Percentiles rank a stretch among this genome's conserved stretches.
phyloP scores from a whole-genome alignment of 2,113 vertebrate genomes.

The Heteronetta atricapilla region DNA sequence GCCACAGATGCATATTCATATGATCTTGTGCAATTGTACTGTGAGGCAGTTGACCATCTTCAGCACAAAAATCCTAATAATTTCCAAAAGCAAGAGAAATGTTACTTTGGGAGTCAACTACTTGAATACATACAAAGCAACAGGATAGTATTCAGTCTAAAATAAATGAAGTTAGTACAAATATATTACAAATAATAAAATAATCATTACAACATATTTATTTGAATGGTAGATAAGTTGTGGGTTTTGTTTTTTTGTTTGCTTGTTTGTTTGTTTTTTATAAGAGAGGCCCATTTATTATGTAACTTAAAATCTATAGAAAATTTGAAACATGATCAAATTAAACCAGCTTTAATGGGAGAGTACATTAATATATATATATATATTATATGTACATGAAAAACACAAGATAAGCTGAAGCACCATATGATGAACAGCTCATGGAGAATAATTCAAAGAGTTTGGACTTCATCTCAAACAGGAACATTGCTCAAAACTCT shows the following conservation, averaged over 20 bases:
- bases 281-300: background rate
- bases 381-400: background rate
- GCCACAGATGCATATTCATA: conserved; percentile 80
- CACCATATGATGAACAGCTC: background rate
- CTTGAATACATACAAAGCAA: background rate
- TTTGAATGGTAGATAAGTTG: background rate
- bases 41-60: conserved; percentile 31
- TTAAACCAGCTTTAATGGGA: background rate
- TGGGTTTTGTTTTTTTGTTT: background rate
- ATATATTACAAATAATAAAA: background rate
- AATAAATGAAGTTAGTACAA: background rate
- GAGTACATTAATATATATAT: background rate
- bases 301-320: background rate
- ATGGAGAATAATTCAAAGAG: background rate
- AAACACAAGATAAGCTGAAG: background rate
- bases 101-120: background rate
- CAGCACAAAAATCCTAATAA: conserved; percentile 3
- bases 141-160: background rate
- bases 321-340: background rate
- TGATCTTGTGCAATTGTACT: conserved; percentile 77
- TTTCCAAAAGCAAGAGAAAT: conserved; percentile 47
- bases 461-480: background rate
- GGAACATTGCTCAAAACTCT: background rate
- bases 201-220: background rate
- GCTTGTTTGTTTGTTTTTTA: background rate